phyloP scores from a whole-genome alignment of 1,140 invertebrate species.

The Drosophila asahinai region DNA sequence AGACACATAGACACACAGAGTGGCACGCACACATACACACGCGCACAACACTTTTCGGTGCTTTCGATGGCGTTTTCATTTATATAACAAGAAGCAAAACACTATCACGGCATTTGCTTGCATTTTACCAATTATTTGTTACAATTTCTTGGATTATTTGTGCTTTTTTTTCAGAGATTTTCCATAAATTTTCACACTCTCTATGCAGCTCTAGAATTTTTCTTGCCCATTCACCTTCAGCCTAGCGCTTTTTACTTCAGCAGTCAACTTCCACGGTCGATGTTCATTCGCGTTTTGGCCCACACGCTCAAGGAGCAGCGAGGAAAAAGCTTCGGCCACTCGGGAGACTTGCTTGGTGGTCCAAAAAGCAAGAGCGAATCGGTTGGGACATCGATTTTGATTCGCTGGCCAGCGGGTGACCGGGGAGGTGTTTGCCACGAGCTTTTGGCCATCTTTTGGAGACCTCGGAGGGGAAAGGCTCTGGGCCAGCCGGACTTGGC shows the following conservation, averaged over 20 bases:
- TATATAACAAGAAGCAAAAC: conserved; percentile 60
- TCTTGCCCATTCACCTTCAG: conserved; percentile 72
- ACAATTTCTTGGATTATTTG: conserved; percentile 14
- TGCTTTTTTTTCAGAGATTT: conserved; percentile 29
- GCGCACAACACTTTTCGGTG: conserved; percentile 68
- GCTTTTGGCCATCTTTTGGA: conserved; percentile 56
- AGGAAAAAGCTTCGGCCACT: conserved; percentile 65
- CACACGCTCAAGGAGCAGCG: conserved; percentile 64
- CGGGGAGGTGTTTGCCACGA: conserved; percentile 12
- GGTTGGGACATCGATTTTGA: conserved; percentile 72
- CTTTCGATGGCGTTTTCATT: conserved; percentile 60
- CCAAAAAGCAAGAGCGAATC: conserved; percentile 60
- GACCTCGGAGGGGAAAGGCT: conserved; percentile 28
- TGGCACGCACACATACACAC: conserved; percentile 43
- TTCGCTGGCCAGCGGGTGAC: conserved; percentile 36
- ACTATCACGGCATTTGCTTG: conserved; percentile 17
- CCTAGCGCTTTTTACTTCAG: conserved; percentile 74
- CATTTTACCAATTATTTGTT: conserved; percentile 17
- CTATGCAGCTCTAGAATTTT: conserved; percentile 37
- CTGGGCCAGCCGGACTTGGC: not conserved
- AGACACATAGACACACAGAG: conserved; percentile 19
- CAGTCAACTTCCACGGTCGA: conserved; percentile 85
- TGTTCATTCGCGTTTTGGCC: conserved; percentile 85
- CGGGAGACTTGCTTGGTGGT: not conserved
- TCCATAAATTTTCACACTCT: conserved; percentile 38